These are phyloP conservation scores for Coronaproctus castanopsis DNA, from an alignment of 2,888 invertebrate species.

Conservation along the genomic window DNA sequence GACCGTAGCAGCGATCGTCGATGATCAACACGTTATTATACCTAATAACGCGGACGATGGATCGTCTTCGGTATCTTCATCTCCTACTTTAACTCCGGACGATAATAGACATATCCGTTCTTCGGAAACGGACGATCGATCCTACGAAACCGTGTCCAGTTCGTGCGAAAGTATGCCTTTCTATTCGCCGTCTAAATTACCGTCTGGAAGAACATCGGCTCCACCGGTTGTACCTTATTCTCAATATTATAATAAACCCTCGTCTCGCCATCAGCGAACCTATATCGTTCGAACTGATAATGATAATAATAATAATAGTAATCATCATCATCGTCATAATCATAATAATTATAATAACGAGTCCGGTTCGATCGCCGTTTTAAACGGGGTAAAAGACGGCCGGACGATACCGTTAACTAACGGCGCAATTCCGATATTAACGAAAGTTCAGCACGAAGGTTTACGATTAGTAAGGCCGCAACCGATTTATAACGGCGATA, in stretches of 20 bases:
- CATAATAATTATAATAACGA: too few relatives aligned
- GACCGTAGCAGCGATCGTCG: not conserved
- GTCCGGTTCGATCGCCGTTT: not conserved
- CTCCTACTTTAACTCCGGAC: not conserved
- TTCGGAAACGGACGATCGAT: not conserved
- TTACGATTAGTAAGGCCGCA: not conserved
- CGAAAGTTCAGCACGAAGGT: not conserved
- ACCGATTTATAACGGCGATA: not conserved
- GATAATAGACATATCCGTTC: not conserved
- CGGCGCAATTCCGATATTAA: not conserved
- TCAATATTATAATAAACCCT: not conserved
- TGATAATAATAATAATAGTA: too few relatives aligned
- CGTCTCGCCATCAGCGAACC: not conserved
- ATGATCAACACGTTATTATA: not conserved
- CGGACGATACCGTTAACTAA: not conserved
- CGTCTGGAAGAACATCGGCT: not conserved
- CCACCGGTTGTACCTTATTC: not conserved
- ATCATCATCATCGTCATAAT: too few relatives aligned
- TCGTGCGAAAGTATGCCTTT: not conserved
- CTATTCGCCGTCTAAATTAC: not conserved
- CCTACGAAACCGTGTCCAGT: not conserved
- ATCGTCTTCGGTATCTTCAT: conserved; percentile 1
- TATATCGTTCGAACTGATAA: not conserved
- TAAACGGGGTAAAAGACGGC: too few relatives aligned
- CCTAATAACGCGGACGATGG: not conserved